phyloP scores from a whole-genome alignment of 2,113 vertebrate species.

The Crotalus horridus region DNA sequence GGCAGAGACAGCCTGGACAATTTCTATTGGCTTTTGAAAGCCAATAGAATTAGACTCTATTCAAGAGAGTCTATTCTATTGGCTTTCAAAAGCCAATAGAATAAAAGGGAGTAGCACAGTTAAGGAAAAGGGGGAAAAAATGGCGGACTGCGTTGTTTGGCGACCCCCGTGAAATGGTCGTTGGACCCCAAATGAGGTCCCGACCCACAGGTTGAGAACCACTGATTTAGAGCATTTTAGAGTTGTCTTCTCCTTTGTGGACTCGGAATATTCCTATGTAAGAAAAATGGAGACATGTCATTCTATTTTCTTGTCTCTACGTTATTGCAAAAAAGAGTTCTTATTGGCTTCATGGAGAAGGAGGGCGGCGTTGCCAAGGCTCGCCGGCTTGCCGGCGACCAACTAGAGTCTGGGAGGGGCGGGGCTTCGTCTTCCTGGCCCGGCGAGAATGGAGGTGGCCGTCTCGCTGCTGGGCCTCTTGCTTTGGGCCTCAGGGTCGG shows the following conservation, averaged over 20 bases:
- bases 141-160: too few species aligned
- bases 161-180: too few species aligned
- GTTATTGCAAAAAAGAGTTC: neutral
- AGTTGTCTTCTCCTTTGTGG: fast-evolving
- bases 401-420: neutral
- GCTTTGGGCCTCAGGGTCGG: conserved; percentile 7
- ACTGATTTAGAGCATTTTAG: neutral
- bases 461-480: neutral
- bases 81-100: too few species aligned
- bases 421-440: conserved; percentile 33
- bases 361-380: neutral
- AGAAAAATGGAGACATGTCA: fast-evolving
- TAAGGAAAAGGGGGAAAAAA: too few species aligned
- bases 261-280: fast-evolving
- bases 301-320: neutral
- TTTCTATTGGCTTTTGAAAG: too few species aligned
- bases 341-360: neutral
- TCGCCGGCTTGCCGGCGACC: neutral
- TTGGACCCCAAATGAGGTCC: too few species aligned
- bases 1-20: too few species aligned
- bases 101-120: too few species aligned
- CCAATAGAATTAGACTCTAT: too few species aligned
- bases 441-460: conserved; percentile 12
- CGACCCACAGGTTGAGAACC: too few species aligned
- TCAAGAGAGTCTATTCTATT: too few species aligned